These are phyloP conservation scores for Chelonus insularis DNA, from an alignment of 1,140 invertebrate species.

Conservation along the genomic window DNA sequence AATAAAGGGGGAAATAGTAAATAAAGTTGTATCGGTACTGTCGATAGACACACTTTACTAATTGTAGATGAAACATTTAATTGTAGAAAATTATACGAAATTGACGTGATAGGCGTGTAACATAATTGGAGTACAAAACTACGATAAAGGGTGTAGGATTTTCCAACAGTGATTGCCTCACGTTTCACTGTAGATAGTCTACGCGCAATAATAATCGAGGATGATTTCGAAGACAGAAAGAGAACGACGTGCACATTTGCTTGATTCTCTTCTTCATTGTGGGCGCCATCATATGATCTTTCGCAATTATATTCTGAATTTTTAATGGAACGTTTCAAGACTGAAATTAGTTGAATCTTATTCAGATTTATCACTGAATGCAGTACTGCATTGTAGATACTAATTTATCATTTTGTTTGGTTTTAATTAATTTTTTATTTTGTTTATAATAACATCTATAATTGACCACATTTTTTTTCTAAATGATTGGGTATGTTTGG, in stretches of 20 bases:
- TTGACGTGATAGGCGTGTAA: slow-evolving; percentile 22
- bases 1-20: too few relatives aligned
- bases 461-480: neutral
- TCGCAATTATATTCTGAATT: slow-evolving; percentile 61
- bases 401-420: neutral
- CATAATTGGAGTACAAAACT: neutral
- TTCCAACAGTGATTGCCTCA: slow-evolving; percentile 49
- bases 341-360: slow-evolving; percentile 59
- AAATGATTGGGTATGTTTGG: too few relatives aligned
- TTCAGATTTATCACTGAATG: slow-evolving; percentile 49
- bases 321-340: slow-evolving; percentile 60
- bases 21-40: too few relatives aligned
- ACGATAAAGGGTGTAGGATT: slow-evolving; percentile 37
- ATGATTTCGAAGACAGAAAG: slow-evolving; percentile 40
- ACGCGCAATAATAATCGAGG: slow-evolving; percentile 32
- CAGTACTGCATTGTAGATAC: neutral
- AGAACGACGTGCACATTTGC: slow-evolving; percentile 23
- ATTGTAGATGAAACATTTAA: slow-evolving; percentile 39
- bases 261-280: neutral
- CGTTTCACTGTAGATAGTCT: slow-evolving; percentile 32
- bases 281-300: slow-evolving; percentile 42
- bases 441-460: too few relatives aligned
- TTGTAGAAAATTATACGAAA: slow-evolving; percentile 16
- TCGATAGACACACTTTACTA: too few relatives aligned
- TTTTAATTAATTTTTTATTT: neutral